Evolutionary conservation across 1,140 invertebrate species (phyloP).

Genomic region (Daktulosphaira vitifoliae): DNA sequence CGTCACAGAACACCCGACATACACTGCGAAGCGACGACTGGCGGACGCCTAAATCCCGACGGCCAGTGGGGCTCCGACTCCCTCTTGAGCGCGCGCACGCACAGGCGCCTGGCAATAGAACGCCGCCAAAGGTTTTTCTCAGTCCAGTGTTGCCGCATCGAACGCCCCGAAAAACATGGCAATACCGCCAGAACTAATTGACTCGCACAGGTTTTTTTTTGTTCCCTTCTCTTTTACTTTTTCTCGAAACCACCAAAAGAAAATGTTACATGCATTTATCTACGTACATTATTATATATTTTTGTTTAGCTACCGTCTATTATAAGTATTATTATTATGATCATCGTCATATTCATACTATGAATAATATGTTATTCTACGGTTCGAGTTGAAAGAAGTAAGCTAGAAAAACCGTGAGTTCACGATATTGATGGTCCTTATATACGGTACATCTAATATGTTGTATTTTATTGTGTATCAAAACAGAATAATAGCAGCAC

Average conservation of each 20-base stretch:
- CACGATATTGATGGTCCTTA: too few relatives aligned
- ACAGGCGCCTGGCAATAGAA: neutral
- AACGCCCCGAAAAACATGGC: neutral
- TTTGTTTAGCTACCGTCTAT: slow-evolving; percentile 18
- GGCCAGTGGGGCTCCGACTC: neutral
- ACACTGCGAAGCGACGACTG: slow-evolving; percentile 26
- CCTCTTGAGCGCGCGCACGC: slow-evolving; percentile 7
- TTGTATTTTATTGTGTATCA: too few relatives aligned
- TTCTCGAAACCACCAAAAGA: slow-evolving; percentile 6
- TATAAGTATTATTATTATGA: too few relatives aligned
- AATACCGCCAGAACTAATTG: slow-evolving; percentile 29
- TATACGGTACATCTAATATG: too few relatives aligned
- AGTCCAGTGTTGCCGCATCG: slow-evolving; percentile 18
- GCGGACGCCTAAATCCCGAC: slow-evolving; percentile 1
- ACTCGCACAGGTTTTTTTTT: neutral
- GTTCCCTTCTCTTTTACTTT: neutral
- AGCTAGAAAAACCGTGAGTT: too few relatives aligned
- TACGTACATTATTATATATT: too few relatives aligned
- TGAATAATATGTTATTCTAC: too few relatives aligned
- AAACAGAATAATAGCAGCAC: too few relatives aligned
- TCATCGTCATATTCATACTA: too few relatives aligned
- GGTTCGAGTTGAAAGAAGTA: too few relatives aligned
- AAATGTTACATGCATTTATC: too few relatives aligned
- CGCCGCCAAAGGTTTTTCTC: neutral
- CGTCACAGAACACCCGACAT: neutral